Evolutionary conservation across 2,888 invertebrate species (phyloP), one percentile per base, ranked within the genome.

Genomic region (Synergus japonicus): DNA sequence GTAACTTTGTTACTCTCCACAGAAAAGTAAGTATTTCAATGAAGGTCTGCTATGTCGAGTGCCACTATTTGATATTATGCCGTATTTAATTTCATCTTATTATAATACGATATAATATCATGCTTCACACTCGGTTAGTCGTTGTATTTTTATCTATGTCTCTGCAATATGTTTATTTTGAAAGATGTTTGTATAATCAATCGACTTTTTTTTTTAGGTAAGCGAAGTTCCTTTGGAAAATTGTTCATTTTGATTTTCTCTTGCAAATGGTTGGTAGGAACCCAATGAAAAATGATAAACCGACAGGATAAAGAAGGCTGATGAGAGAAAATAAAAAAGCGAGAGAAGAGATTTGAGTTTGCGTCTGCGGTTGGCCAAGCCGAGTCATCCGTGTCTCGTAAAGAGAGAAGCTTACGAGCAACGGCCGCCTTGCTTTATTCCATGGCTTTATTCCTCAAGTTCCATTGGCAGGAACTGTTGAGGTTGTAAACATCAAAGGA

Each of bases 381-480:
- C 89, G 89, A 89, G 89, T 89, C 90, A 89, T 91, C 89, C 85
- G 83, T 86, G 87, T 84, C 91, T 91, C 92, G 88, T 92, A 92
- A 92, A 92, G 91, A 92, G 87, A 87, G 83, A 88, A 92, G 91
- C 91, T 92, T 92, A 92, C 87, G 92, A 92, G 90, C 89, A 87
- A 89, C 89, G 92, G 92, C 82, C 80, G 80, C 92, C 82, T 81
- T 81, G 82, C 81, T 81, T 82, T 82, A 81, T 83, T 79, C 79
- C 78, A 76, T 80, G 81, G 81, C 81, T 84, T 79, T 79, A 83
- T 82, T 81, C n/a, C 79, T 79, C 49, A 41, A 15, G 64, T 73
- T 80, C 82, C 81, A 83, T 81, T 82, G 79, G 73, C 54, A 54
- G 54, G 49, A 58, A 58, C 41, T 54, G 73, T 73, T 73, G 80